Percentiles rank a stretch among this genome's conserved stretches.
Evolutionary conservation across 2,797 vertebrate genomes (phyloP).

Genomic region (Gambusia yucatana): DNA sequence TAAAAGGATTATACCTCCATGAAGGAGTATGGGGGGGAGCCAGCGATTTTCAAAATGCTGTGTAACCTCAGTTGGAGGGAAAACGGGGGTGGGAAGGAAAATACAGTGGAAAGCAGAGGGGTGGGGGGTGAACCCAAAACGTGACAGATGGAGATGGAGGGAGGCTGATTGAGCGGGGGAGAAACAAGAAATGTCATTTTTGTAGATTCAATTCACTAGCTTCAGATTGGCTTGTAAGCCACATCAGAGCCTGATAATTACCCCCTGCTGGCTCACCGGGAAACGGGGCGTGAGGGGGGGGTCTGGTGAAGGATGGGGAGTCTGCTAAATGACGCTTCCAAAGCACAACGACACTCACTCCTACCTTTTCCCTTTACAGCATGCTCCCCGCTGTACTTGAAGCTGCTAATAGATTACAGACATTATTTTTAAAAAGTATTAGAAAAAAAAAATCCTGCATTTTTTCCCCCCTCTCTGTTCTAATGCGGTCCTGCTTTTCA

Average conservation of each 20-base stretch:
- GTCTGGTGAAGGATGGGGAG: constrained; percentile 36
- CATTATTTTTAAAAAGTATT: constrained; percentile 21
- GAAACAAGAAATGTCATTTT: constrained; percentile 40
- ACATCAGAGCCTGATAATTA: constrained; percentile 64
- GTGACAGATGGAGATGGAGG: constrained; percentile 60
- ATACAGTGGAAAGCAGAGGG: background rate
- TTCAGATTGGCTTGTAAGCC: constrained; percentile 53
- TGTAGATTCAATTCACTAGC: constrained; percentile 44
- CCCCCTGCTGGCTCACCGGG: constrained; percentile 54
- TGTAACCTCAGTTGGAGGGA: constrained; percentile 38
- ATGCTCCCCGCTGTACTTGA: background rate
- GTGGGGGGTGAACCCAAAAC: constrained; percentile 2
- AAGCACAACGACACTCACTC: constrained; percentile 52
- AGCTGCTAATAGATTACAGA: constrained; percentile 30
- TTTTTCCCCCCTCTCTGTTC: background rate
- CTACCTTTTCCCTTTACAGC: constrained; percentile 30
- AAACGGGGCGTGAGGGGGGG: constrained; percentile 35
- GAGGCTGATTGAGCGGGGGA: constrained; percentile 32
- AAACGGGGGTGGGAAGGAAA: constrained; percentile 1
- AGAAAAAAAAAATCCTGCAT: constrained; percentile 36
- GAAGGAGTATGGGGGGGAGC: constrained; percentile 50
- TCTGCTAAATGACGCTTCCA: constrained; percentile 66
- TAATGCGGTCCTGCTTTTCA: constrained; percentile 30
- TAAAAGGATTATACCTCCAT: constrained; percentile 79
- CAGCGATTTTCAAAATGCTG: constrained; percentile 69